Percentiles rank a stretch among this genome's conserved stretches.
These are phyloP conservation scores for Chaunax sp. DNA, from an alignment of 2,797 vertebrate genomes.

Conservation along the genomic window DNA sequence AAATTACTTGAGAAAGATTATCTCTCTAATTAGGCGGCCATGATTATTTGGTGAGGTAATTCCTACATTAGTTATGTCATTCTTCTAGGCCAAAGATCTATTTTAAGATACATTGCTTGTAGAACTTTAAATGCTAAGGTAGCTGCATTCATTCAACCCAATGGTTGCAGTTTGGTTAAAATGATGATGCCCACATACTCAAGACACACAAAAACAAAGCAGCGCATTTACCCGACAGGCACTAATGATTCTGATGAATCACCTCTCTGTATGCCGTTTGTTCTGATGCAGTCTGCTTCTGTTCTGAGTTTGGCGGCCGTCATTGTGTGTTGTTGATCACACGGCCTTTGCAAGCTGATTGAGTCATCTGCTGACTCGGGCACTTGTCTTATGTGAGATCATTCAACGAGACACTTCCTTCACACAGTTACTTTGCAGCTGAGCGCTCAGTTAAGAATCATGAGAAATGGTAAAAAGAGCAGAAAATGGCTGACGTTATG, in stretches of 20 bases:
- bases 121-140: too few species aligned
- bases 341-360: slow-evolving; percentile 33
- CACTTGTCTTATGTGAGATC: slow-evolving; percentile 28
- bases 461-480: background rate
- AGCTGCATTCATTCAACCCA: background rate
- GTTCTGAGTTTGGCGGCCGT: slow-evolving; percentile 9
- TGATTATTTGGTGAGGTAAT: background rate
- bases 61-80: background rate
- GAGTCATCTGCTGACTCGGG: slow-evolving; percentile 54
- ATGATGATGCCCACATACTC: background rate
- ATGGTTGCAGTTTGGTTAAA: background rate
- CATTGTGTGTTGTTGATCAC: slow-evolving; percentile 38
- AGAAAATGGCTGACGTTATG: background rate
- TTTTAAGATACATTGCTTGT: background rate
- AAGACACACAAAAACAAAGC: slow-evolving; percentile 19
- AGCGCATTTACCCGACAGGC: background rate
- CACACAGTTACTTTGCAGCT: background rate
- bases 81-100: background rate
- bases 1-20: background rate
- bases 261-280: slow-evolving; percentile 6
- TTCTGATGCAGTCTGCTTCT: slow-evolving; percentile 32
- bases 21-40: background rate
- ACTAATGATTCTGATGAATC: slow-evolving; percentile 26
- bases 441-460: background rate
- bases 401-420: slow-evolving; percentile 42